Conservation (phyloP, 2,888 invertebrate species). For the Salticus scenicus region DNA sequence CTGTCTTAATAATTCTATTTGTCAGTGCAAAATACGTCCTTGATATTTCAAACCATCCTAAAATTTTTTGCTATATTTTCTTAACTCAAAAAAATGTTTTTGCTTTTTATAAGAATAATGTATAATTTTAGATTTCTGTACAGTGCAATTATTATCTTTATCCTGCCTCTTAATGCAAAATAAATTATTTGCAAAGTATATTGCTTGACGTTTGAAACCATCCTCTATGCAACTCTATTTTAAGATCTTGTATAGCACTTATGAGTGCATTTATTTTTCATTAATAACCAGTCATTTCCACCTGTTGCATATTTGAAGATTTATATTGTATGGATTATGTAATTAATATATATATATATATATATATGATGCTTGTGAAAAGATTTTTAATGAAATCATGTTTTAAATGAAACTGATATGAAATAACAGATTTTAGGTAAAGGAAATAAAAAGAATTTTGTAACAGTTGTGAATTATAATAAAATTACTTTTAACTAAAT, state of each 20-base stretch:
- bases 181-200: background rate
- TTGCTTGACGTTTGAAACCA: background rate
- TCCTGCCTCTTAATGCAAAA: background rate
- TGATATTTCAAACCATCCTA: no score
- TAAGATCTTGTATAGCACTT: background rate
- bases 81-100: no score
- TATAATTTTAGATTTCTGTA: no score
- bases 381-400: slow-evolving; percentile 3
- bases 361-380: background rate
- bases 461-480: background rate
- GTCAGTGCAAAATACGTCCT: no score
- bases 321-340: background rate
- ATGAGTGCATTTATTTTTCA: background rate
- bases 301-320: background rate
- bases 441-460: background rate
- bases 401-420: slow-evolving; percentile 1
- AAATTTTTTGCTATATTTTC: no score
- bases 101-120: no score
- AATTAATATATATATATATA: background rate
- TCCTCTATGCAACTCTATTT: background rate
- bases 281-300: background rate
- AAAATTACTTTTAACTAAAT: background rate
- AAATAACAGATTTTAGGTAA: slow-evolving; percentile 4
- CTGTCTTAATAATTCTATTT: no score
- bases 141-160: no score